phyloP scores from a whole-genome alignment of 2,113 vertebrate genomes.

The Mormyrus lacerda region DNA sequence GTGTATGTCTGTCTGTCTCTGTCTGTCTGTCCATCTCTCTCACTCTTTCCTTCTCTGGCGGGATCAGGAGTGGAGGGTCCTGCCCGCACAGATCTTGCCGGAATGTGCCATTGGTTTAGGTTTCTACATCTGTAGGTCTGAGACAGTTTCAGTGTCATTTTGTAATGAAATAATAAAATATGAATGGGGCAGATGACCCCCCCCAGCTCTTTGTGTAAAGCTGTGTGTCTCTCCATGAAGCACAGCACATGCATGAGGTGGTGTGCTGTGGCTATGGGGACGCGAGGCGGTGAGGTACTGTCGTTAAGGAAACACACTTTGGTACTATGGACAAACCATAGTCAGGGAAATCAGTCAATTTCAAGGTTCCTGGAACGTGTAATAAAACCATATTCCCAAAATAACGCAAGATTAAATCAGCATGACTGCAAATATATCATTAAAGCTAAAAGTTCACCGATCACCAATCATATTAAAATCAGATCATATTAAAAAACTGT shows the following conservation, averaged over 20 bases:
- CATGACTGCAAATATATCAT: constrained; percentile 53
- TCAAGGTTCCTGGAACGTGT: background rate
- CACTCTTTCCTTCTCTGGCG: background rate
- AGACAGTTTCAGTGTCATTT: constrained; percentile 1
- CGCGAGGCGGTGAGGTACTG: background rate
- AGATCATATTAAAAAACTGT: constrained; percentile 50
- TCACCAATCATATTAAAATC: constrained; percentile 42
- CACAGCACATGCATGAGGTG: background rate
- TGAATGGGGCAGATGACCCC: background rate
- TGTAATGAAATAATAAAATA: constrained; percentile 14
- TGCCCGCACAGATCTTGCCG: background rate
- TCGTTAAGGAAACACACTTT: background rate
- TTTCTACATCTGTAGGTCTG: constrained; percentile 7
- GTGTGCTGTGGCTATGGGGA: background rate
- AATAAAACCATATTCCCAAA: constrained; percentile 23
- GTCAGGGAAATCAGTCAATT: background rate
- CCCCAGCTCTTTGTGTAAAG: background rate
- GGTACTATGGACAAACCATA: background rate
- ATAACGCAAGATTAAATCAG: constrained; percentile 48
- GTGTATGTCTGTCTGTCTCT: background rate
- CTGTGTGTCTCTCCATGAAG: background rate
- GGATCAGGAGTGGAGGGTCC: background rate
- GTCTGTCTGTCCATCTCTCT: background rate
- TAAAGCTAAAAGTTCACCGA: constrained; percentile 93
- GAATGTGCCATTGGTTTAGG: background rate